A percentile compares a stretch with the other conserved stretches of the same genome.
Evolutionary conservation across 2,888 invertebrate species (phyloP).

Genomic region (Scaptomyza flava): DNA sequence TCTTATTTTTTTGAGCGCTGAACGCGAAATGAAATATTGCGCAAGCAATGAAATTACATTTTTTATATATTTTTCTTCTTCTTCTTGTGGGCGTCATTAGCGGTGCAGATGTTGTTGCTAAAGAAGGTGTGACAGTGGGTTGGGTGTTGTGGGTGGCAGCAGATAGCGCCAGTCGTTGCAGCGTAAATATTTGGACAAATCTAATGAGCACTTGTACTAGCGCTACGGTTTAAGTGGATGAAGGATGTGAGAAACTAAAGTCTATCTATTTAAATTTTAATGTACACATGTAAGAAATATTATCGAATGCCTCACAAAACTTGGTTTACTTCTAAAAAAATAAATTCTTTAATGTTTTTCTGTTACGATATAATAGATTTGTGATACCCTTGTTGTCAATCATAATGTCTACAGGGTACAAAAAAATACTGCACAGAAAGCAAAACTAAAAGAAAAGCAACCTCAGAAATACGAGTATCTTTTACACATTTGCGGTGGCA

Average conservation of each 20-base stretch:
- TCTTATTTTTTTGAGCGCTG: constrained; percentile 72
- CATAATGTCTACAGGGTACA: neutral
- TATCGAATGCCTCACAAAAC: neutral
- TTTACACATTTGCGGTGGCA: constrained; percentile 38
- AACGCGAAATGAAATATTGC: constrained; percentile 75
- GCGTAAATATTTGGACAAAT: constrained; percentile 61
- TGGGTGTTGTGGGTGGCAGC: neutral
- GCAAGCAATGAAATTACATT: constrained; percentile 73
- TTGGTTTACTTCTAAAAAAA: too few relatives aligned
- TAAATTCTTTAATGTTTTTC: neutral
- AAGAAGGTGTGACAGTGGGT: neutral
- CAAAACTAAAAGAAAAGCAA: constrained; percentile 21
- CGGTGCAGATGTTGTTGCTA: constrained; percentile 5
- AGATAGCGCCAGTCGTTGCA: constrained; percentile 45
- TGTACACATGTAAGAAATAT: neutral
- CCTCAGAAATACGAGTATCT: constrained; percentile 46
- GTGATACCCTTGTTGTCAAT: neutral
- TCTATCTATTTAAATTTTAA: too few relatives aligned
- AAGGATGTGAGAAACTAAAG: constrained; percentile 15
- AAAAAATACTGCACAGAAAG: constrained; percentile 11
- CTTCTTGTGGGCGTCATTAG: constrained; percentile 46
- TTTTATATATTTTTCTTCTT: neutral
- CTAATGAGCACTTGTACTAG: constrained; percentile 47
- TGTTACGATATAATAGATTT: neutral
- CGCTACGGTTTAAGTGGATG: neutral